phyloP scores from a whole-genome alignment of 2,797 vertebrate genomes.

The Heliangelus exortis region DNA sequence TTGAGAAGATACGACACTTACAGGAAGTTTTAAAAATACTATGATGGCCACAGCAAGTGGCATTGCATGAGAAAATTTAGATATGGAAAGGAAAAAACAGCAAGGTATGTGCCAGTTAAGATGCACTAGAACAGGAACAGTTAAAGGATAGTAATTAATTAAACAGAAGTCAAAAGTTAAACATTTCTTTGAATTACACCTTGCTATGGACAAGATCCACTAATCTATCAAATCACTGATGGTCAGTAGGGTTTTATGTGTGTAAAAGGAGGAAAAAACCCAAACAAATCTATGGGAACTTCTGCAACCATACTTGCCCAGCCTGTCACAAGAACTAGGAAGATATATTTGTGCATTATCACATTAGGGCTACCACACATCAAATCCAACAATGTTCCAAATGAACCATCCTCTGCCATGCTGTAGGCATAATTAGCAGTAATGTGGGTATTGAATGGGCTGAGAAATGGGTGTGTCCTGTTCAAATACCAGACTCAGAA shows the following conservation, averaged over 20 bases:
- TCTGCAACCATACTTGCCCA: neutral
- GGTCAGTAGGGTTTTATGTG: neutral
- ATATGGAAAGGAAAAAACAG: neutral
- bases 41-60: neutral
- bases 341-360: neutral
- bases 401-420: neutral
- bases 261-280: neutral
- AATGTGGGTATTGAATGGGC: neutral
- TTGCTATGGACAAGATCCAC: neutral
- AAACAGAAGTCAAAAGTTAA: neutral
- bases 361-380: neutral
- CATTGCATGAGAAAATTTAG: neutral
- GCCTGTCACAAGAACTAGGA: neutral
- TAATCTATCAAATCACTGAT: neutral
- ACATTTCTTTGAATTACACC: neutral
- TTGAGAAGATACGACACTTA: rapidly evolving
- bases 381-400: neutral
- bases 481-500: rapidly evolving
- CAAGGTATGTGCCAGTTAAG: neutral
- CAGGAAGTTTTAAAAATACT: neutral
- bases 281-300: neutral
- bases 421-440: neutral
- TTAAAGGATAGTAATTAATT: neutral
- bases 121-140: neutral
- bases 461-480: neutral